These are phyloP conservation scores for Laticauda laticaudata DNA, from an alignment of 2,113 vertebrate species.

Conservation along the genomic window DNA sequence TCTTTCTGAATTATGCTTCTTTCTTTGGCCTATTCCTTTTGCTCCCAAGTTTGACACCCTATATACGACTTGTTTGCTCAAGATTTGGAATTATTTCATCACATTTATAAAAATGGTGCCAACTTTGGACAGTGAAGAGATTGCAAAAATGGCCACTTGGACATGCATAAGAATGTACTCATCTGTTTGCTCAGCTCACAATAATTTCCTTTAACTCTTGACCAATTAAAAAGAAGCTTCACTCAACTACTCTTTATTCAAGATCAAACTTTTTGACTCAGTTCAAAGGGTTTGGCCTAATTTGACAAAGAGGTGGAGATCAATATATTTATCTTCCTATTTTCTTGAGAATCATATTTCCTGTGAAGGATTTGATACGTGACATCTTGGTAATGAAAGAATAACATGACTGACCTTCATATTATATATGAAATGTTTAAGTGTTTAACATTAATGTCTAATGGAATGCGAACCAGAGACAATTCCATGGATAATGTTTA, in stretches of 20 bases:
- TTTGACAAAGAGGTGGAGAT: conserved; percentile 48
- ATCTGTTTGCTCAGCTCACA: neutral
- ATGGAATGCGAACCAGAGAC: conserved; percentile 56
- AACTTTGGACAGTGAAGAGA: conserved; percentile 23
- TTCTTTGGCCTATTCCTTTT: neutral
- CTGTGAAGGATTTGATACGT: conserved; percentile 50
- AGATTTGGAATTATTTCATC: neutral
- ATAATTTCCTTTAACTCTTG: neutral
- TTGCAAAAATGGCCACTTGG: neutral
- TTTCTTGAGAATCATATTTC: conserved; percentile 51
- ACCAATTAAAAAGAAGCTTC: neutral
- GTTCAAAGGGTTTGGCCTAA: conserved; percentile 38
- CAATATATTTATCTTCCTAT: conserved; percentile 57
- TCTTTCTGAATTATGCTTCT: neutral
- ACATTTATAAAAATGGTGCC: neutral
- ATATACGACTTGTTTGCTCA: neutral
- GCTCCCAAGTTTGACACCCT: neutral
- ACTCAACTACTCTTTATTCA: neutral
- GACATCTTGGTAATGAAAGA: conserved; percentile 59
- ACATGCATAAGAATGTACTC: conserved; percentile 29
- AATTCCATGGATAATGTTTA: conserved; percentile 50
- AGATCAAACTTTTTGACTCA: conserved; percentile 14
- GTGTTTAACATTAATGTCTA: conserved; percentile 62
- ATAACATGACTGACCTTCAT: conserved; percentile 62
- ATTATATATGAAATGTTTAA: conserved; percentile 67